Evolutionary conservation across 2,888 invertebrate genomes (phyloP).

Genomic region (Eristalis tenax): DNA sequence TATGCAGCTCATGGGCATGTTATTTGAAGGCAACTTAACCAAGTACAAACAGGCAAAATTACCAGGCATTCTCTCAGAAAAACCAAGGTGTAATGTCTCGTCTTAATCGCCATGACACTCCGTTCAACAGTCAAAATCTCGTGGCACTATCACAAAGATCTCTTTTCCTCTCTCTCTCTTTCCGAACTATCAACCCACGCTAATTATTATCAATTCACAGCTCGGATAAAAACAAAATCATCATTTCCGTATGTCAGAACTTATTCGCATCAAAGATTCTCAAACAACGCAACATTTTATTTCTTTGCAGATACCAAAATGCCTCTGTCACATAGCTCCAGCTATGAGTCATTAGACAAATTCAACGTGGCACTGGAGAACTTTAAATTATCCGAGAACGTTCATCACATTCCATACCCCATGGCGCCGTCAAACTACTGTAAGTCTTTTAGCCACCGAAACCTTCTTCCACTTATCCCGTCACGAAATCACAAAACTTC

Average conservation of each 20-base stretch:
- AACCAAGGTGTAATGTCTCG: no score
- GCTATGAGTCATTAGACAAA: conserved; percentile 75
- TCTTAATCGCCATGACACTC: no score
- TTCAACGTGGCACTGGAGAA: conserved; percentile 74
- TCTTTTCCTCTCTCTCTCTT: no score
- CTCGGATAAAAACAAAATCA: background rate
- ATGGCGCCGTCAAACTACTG: conserved; percentile 64
- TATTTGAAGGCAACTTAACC: no score
- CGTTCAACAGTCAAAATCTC: no score
- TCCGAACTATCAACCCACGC: no score
- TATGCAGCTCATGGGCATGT: no score
- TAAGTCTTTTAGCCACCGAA: conserved; percentile 35
- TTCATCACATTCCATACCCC: conserved; percentile 69
- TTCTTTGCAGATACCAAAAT: conserved; percentile 65
- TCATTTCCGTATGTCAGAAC: background rate
- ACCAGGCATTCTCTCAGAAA: no score
- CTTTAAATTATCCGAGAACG: conserved; percentile 72
- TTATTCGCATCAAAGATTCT: background rate
- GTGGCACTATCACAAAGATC: no score
- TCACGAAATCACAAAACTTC: conserved; percentile 21
- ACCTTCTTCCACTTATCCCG: background rate
- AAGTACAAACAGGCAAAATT: no score
- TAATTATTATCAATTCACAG: no score
- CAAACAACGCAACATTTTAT: background rate
- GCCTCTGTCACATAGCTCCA: conserved; percentile 70